Evolutionary conservation across 2,797 vertebrate genomes (phyloP).

Genomic region (Epinephelus coioides): DNA sequence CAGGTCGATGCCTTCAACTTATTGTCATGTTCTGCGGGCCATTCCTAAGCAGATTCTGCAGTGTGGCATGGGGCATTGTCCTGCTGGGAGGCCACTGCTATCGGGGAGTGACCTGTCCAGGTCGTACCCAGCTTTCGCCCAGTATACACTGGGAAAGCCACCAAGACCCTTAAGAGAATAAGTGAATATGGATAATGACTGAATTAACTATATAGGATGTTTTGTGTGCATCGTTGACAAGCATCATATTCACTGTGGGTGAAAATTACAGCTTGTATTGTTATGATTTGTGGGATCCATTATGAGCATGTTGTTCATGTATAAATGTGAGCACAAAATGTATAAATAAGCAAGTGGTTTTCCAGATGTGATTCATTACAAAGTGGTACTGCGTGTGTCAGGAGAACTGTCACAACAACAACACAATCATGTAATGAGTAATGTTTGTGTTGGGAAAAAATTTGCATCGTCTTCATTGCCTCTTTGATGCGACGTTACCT

Average conservation of each 20-base stretch:
- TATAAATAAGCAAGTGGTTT: background rate
- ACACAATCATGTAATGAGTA: slow-evolving; percentile 39
- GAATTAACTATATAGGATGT: background rate
- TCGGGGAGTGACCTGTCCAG: no score
- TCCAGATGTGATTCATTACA: slow-evolving; percentile 20
- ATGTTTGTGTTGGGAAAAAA: slow-evolving; percentile 35
- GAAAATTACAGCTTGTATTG: background rate
- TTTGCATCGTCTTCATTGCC: slow-evolving; percentile 32
- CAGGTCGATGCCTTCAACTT: no score
- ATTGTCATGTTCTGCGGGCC: no score
- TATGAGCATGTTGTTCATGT: background rate
- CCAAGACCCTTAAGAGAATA: no score
- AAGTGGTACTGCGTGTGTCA: slow-evolving; percentile 1
- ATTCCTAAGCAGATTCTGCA: no score
- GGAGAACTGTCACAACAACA: slow-evolving; percentile 32
- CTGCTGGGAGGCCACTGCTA: no score
- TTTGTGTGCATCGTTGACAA: background rate
- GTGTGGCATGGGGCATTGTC: no score
- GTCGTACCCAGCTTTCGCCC: no score
- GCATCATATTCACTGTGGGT: background rate
- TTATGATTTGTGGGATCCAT: slow-evolving; percentile 9
- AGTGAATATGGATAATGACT: background rate
- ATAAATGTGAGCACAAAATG: background rate
- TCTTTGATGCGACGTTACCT: slow-evolving; percentile 29
- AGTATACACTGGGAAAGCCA: no score